Base-by-base conservation (phyloP, 1,140 invertebrate genomes). In the Pseudomyrmex concolor region DNA sequence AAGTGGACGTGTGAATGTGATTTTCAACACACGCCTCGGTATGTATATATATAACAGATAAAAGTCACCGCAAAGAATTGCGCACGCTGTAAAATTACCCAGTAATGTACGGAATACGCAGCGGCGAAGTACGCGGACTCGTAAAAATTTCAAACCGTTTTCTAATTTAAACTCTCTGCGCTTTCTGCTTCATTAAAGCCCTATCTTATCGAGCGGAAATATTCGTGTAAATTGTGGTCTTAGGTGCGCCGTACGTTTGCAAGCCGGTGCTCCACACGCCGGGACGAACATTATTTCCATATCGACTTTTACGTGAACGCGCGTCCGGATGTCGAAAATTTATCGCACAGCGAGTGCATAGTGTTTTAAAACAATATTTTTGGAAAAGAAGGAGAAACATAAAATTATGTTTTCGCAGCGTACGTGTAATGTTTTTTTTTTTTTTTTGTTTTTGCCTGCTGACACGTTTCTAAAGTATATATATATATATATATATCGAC, bases 101-200 rank as follows among this genome's bases (percentile, higher is more conserved):
- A 34, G 45, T 70, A 87, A 80, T 74, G 74, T 19, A 57, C 5
- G 66, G 22, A 70, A 66, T 19, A 71, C 60, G 82, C 13, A 50
- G 34, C 5, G 5, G 0, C 34, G 34, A 84, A 67, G 66, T 84
- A 78, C 13, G 17, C 22, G 62, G 67, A 22, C 45, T 64, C 73
- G 60, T 80, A 88, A 88, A 87, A 84, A 73, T 88, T 87, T 81
- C 85, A 57, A 84, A 82, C 54, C 71, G 81, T 81, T 88, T 88
- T 84, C 82, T 87, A 87, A 88, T 88, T 84, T 81, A 82, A 84
- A 71, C 63, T 71, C 74, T 34, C 10, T 10, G 45, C 43, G 54
- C 66, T 72, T 57, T 19, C 22, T 55, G 78, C 59, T 87, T 87
- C 85, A 87, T 88, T 87, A 87, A 88, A 87, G 66, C 57, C 7